phyloP scores from a whole-genome alignment of 2,113 vertebrate genomes.

The Phylloscopus trochiloides region DNA sequence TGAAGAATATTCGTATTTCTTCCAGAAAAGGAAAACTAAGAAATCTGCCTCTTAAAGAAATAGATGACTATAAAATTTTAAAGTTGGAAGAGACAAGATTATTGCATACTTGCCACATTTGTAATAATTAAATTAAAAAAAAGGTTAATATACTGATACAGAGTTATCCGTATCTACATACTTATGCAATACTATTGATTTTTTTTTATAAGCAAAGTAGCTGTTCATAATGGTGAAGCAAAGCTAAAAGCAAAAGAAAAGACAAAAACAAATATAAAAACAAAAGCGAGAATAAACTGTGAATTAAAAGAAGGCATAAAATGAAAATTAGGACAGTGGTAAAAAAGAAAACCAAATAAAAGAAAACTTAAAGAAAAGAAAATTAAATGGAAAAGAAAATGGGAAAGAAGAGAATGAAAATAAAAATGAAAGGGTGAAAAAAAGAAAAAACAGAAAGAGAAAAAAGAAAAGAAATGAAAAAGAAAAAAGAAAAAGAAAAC shows the following conservation, averaged over 20 bases:
- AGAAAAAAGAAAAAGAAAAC: no score
- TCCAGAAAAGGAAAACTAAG: not conserved
- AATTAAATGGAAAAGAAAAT: not conserved
- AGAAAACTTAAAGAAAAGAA: not conserved
- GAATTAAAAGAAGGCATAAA: not conserved
- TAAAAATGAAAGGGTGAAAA: not conserved
- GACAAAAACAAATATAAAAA: not conserved
- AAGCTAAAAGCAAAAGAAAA: not conserved
- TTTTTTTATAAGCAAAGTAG: not conserved
- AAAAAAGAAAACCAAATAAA: not conserved
- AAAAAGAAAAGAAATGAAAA: not conserved
- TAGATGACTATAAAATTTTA: not conserved
- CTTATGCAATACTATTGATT: not conserved
- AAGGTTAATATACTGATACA: not conserved
- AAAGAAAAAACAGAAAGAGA: rapidly evolving
- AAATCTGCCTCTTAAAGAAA: not conserved
- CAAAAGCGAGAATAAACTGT: not conserved
- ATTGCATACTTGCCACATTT: not conserved
- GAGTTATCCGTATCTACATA: not conserved
- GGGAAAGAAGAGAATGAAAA: not conserved
- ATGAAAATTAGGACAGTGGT: not conserved
- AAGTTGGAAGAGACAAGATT: not conserved
- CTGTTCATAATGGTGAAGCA: not conserved
- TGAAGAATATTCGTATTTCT: not conserved
- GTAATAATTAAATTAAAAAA: not conserved